Evolutionary conservation across 2,888 invertebrate species (phyloP), one percentile per base, ranked within the genome.

Genomic region (Teleogryllus oceanicus): DNA sequence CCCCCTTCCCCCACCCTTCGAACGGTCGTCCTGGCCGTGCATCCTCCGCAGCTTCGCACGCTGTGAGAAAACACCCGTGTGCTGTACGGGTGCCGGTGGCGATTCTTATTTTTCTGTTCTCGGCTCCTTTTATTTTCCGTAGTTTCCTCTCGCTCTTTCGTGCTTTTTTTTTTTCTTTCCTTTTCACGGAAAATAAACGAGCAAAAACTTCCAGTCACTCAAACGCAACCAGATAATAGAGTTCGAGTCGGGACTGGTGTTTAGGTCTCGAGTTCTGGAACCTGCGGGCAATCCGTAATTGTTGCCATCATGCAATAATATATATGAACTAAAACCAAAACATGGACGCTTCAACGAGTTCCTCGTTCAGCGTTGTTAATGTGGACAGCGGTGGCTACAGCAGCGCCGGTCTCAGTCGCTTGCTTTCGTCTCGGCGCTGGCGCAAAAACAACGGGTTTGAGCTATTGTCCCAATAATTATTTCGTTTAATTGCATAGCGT

Each of bases 191-290:
- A 62, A 62, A 62, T 62, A 62, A 62, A 62, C n/a, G 62, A n/a
- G 62, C 62, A 62, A 62, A 62, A 62, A 62, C 62, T 13, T 62
- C 37, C 62, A 62, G 62, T 62, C 62, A 62, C 62, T 62, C 62
- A 62, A n/a, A 62, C 62, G 62, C 62, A 62, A 62, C 62, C 62
- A 62, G 62, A 62, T 62, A 62, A 62, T 62, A 62, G 62, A 62
- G 62, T 62, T 62, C n/a, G 62, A 62, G 62, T n/a, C 16, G 62
- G n/a, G 62, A 62, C 62, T 62, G n/a, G 62, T 62, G 62, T 62
- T 62, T 62, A 62, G 62, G 62, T n/a, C 62, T 62, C 62, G 62
- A n/a, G 62, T 62, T 12, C 62, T 18, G 16, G 62, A 62, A 18
- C 62, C 62, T 62, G 13, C 62, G 5, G 62, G 62, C 62, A 4